Percentiles rank a stretch among this genome's conserved stretches.
These are phyloP conservation scores for Molanna angustata DNA, from an alignment of 2,888 invertebrate genomes.

Conservation along the genomic window DNA sequence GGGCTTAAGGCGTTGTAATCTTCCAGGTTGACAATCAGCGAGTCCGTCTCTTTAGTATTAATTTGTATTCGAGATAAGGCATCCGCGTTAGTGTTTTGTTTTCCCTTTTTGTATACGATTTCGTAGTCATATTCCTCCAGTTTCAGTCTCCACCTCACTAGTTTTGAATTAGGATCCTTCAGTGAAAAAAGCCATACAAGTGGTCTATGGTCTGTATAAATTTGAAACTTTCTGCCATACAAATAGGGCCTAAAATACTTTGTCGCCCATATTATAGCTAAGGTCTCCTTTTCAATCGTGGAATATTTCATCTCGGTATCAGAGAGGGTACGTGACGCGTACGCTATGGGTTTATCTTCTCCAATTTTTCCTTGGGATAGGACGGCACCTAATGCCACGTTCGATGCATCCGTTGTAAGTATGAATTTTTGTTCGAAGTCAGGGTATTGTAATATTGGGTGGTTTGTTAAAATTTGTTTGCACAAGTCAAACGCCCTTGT, in stretches of 20 bases:
- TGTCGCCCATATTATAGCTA: not conserved
- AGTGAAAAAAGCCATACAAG: not conserved
- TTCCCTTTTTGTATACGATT: constrained; percentile 1
- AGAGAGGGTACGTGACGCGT: not conserved
- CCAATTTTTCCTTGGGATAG: not conserved
- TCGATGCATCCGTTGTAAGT: not conserved
- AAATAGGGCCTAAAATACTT: not conserved
- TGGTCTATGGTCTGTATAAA: not conserved
- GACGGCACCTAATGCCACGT: not conserved
- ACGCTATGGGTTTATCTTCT: not conserved
- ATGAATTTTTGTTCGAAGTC: not conserved
- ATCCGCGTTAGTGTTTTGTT: not conserved
- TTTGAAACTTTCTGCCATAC: not conserved
- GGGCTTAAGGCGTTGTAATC: not conserved
- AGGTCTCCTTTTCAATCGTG: not conserved
- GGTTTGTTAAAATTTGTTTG: not conserved
- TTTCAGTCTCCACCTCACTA: constrained; percentile 1
- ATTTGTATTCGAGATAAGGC: not conserved
- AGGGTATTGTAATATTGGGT: constrained; percentile 4
- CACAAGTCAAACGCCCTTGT: not conserved
- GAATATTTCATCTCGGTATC: not conserved
- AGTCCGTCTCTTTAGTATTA: not conserved
- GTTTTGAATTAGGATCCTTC: not conserved
- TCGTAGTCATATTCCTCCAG: not conserved
- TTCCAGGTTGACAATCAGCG: not conserved